Conservation (phyloP, 2,797 vertebrate species). For the Neosilurus mollespiculum region DNA sequence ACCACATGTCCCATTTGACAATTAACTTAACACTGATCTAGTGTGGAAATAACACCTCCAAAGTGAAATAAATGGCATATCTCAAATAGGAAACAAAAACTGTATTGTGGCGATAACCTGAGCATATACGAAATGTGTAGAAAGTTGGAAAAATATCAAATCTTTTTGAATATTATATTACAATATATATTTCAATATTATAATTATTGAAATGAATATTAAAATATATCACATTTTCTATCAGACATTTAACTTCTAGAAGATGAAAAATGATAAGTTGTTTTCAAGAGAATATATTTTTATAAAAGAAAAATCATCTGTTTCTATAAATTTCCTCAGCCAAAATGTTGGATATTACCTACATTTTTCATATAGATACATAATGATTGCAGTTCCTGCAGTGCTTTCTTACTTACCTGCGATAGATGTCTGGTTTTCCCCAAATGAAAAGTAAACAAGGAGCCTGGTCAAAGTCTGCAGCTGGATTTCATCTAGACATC, state of each 20-base stretch:
- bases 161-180: not conserved
- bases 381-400: not conserved
- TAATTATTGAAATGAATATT: not conserved
- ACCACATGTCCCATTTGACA: not conserved
- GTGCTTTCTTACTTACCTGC: conserved; percentile 61
- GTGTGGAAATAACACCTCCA: not conserved
- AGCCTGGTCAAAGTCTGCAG: not conserved
- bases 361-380: too few relatives aligned
- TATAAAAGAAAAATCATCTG: not conserved
- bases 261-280: not conserved
- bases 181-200: too few relatives aligned
- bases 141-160: not conserved
- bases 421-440: not conserved
- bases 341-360: not conserved
- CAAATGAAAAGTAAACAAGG: conserved; percentile 1
- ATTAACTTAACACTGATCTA: not conserved
- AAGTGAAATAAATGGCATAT: not conserved
- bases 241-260: not conserved
- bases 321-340: not conserved
- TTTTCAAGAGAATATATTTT: not conserved
- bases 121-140: not conserved
- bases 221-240: not conserved
- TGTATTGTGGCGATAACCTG: not conserved
- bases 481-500: conserved; percentile 15
- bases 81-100: not conserved